A percentile compares a stretch with the other conserved stretches of the same genome.
Evolutionary conservation across 1,140 invertebrate species (phyloP).

Genomic region (Zaprionus africanus): DNA sequence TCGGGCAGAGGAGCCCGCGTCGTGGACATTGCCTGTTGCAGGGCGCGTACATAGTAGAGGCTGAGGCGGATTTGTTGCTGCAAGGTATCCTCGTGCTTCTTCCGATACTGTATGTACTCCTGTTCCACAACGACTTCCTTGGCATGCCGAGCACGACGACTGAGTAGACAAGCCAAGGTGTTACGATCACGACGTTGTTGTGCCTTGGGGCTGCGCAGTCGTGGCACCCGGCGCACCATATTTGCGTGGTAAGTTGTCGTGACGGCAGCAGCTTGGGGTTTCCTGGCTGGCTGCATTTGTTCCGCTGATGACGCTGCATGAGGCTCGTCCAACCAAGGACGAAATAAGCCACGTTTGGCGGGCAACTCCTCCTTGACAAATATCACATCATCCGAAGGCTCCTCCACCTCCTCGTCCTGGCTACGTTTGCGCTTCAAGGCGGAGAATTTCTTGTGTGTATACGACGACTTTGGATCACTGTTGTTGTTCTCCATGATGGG

Average conservation of each 20-base stretch:
- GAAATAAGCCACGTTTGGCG: slow-evolving; percentile 62
- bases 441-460: slow-evolving; percentile 66
- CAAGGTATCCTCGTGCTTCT: slow-evolving; percentile 53
- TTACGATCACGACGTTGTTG: slow-evolving; percentile 69
- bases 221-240: slow-evolving; percentile 55
- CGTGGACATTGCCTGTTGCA: slow-evolving; percentile 56
- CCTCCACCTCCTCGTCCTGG: slow-evolving; percentile 37
- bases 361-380: slow-evolving; percentile 57
- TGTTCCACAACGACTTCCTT: slow-evolving; percentile 47
- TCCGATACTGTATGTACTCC: slow-evolving; percentile 55
- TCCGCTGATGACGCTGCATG: not conserved
- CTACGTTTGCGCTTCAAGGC: slow-evolving; percentile 62
- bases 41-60: slow-evolving; percentile 58
- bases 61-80: slow-evolving; percentile 61
- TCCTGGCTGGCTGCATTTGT: slow-evolving; percentile 10
- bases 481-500: slow-evolving; percentile 36
- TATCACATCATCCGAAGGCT: slow-evolving; percentile 60
- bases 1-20: not conserved
- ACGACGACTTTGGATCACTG: slow-evolving; percentile 15
- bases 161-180: slow-evolving; percentile 60
- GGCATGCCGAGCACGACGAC: slow-evolving; percentile 57
- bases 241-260: slow-evolving; percentile 62
- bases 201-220: slow-evolving; percentile 62
- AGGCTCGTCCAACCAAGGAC: slow-evolving; percentile 58
- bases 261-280: not conserved